These are phyloP conservation scores for Bovichtus variegatus DNA, from an alignment of 2,797 vertebrate genomes.

Conservation along the genomic window DNA sequence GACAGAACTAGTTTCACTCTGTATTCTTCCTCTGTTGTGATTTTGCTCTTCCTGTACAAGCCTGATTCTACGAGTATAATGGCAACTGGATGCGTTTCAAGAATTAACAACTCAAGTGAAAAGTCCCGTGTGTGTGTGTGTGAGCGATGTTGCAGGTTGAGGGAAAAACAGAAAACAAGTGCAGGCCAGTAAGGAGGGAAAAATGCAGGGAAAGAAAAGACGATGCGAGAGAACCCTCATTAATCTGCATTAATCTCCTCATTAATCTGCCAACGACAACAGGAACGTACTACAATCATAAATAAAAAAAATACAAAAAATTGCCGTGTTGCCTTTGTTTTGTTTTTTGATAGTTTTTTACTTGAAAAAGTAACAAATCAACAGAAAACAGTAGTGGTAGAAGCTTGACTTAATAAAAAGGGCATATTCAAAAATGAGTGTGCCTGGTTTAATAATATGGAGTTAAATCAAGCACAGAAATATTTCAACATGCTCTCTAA, in stretches of 20 bases:
- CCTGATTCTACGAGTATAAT: not conserved
- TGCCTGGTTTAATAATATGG: not conserved
- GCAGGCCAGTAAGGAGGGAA: constrained; percentile 4
- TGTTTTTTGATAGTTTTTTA: constrained; percentile 81
- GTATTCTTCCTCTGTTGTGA: not conserved
- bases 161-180: not conserved
- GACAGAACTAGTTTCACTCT: constrained; percentile 14
- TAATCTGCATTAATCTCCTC: too few relatives aligned
- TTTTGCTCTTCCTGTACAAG: not conserved
- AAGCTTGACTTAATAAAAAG: constrained; percentile 20
- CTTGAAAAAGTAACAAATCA: constrained; percentile 86
- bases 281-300: constrained; percentile 45
- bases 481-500: constrained; percentile 19
- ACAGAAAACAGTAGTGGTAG: constrained; percentile 74
- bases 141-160: not conserved
- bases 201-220: constrained; percentile 15
- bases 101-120: not conserved
- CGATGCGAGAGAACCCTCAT: constrained; percentile 27
- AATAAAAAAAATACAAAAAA: constrained; percentile 79
- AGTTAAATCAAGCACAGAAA: not conserved
- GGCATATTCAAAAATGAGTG: not conserved
- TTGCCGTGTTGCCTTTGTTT: constrained; percentile 69
- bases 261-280: constrained; percentile 23
- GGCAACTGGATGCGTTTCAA: constrained; percentile 4
- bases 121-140: not conserved